Base-by-base conservation (phyloP, 2,797 vertebrate genomes). In the Chromobotia macracanthus region DNA sequence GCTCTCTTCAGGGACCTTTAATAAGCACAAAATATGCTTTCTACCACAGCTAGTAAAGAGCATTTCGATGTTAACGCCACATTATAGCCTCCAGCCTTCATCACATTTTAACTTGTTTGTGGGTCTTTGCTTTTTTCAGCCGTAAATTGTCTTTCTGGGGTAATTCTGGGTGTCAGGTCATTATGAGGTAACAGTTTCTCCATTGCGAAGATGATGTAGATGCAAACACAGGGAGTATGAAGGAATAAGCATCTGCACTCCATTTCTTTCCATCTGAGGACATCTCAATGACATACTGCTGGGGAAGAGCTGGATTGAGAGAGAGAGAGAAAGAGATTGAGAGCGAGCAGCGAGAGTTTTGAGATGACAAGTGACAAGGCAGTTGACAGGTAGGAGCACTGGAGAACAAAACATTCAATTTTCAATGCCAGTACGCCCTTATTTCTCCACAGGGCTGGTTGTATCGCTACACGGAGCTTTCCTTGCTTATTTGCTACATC, bases 331-430 rank as follows among this genome's bases (percentile, higher is more conserved):
- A 35, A 74, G 41, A 80, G 67, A 79, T 79, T 74, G 71, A 82
- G 77, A 71, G 61, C 16, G 61, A 35, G 61, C 61, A 31, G 67
- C 25, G 75, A 73, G 50, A 79, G 61, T 35, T 83, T 50, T n/a
- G 19, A 65, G 61, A 83, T 53, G 23, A 82, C 50, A 73, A 77
- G 72, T 86, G 83, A 82, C 80, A 75, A 68, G 77, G 28, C 38
- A 65, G 75, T 77, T 83, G 83, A 75, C 83, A 85, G 80, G 74
- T 82, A 28, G 25, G 68, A 80, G 80, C 82, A 75, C 79, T 80
- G 67, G 72, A 82, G 80, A 83, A 81, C 82, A 84, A 85, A 84
- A 84, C 80, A 77, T 82, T 80, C 60, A 64, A 82, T 85, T 84
- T 85, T 85, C 80, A 83, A 79, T 46, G 77, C 80, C 75, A 83